Evolutionary conservation across 2,113 vertebrate species (phyloP).

Genomic region (Silurus meridionalis): DNA sequence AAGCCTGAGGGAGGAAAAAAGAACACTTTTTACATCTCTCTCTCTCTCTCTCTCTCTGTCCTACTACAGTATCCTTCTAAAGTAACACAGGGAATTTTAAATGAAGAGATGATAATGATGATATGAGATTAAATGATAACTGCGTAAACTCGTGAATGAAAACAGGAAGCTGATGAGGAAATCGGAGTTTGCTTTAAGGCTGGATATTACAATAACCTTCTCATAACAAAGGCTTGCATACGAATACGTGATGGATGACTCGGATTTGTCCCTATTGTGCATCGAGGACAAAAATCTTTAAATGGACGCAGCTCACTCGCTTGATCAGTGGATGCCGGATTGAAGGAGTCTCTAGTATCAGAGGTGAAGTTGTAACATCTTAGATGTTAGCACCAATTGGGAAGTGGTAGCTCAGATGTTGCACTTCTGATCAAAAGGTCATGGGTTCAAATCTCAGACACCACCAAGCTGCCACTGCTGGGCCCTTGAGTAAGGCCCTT

Average conservation of each 20-base stretch:
- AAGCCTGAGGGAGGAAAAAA: background rate
- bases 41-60: background rate
- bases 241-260: background rate
- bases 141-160: background rate
- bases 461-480: no score
- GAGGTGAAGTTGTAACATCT: no score
- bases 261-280: background rate
- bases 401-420: no score
- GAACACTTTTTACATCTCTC: background rate
- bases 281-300: background rate
- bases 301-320: background rate
- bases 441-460: no score
- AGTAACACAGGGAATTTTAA: background rate
- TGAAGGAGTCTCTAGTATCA: background rate
- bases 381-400: no score
- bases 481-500: no score
- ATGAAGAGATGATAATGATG: background rate
- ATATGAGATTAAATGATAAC: constrained; percentile 1
- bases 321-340: background rate
- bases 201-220: background rate
- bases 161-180: constrained; percentile 18
- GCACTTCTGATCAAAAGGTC: no score
- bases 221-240: background rate
- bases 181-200: background rate
- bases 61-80: background rate